A percentile compares a stretch with the other conserved stretches of the same genome.
Evolutionary conservation across 2,888 invertebrate species (phyloP).

Genomic region (Xestia ashworthii): DNA sequence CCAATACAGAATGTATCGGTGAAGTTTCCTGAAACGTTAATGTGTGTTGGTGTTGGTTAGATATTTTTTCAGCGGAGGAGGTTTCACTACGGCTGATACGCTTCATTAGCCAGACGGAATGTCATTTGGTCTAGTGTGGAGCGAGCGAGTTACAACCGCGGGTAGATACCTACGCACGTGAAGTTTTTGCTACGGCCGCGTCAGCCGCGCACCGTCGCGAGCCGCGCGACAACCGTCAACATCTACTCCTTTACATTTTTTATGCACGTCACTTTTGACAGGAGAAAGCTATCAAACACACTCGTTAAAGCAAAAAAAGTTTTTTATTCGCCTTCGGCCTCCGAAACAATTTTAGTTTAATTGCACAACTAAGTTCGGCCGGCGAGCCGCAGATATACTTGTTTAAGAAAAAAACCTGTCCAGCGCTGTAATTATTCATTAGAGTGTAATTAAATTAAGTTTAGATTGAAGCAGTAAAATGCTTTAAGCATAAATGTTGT

Average conservation of each 20-base stretch:
- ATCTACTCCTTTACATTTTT: conserved; percentile 75
- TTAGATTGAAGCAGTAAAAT: conserved; percentile 39
- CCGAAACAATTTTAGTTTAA: conserved; percentile 55
- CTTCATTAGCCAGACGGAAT: conserved; percentile 83
- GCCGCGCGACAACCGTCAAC: conserved; percentile 61
- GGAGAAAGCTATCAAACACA: conserved; percentile 79
- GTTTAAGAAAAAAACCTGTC: conserved; percentile 50
- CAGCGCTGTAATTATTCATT: conserved; percentile 41
- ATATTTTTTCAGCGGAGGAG: conserved; percentile 54
- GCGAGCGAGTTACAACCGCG: conserved; percentile 40
- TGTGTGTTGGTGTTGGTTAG: conserved; percentile 40
- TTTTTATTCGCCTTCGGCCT: conserved; percentile 58
- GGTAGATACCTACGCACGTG: conserved; percentile 67
- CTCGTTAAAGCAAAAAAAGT: conserved; percentile 63
- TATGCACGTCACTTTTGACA: conserved; percentile 78
- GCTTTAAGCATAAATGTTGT: conserved; percentile 13
- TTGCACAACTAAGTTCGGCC: conserved; percentile 38
- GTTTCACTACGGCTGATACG: conserved; percentile 69
- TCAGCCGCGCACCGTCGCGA: conserved; percentile 57
- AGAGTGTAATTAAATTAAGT: conserved; percentile 47
- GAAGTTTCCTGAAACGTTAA: conserved; percentile 51
- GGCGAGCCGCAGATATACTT: conserved; percentile 42
- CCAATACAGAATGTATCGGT: conserved; percentile 1
- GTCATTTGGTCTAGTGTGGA: conserved; percentile 76
- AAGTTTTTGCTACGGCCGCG: conserved; percentile 72